Percentiles rank a stretch among this genome's conserved stretches.
phyloP scores from a whole-genome alignment of 2,797 vertebrate genomes.

The Silurus lanzhouensis region DNA sequence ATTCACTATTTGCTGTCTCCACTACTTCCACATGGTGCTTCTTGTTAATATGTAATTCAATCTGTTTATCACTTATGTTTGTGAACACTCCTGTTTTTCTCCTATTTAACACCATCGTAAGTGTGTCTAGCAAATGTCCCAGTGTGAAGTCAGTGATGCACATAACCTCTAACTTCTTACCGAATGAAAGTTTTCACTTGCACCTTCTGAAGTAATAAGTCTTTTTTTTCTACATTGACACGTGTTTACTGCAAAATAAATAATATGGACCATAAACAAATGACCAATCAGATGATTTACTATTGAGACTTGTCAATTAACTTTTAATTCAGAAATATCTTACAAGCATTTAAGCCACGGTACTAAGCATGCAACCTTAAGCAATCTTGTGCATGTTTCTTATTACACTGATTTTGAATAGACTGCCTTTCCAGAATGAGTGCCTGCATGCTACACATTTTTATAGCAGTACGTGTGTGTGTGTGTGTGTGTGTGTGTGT shows the following conservation, averaged over 20 bases:
- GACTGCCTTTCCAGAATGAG: constrained; percentile 6
- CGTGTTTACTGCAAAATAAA: background rate
- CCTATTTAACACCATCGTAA: background rate
- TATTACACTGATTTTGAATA: background rate
- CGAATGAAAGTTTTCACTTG: background rate
- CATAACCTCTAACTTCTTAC: background rate
- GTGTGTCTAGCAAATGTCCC: background rate
- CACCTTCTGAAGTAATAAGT: too few relatives aligned
- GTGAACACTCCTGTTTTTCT: background rate
- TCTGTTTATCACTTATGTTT: background rate
- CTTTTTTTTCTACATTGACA: background rate
- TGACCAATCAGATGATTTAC: background rate
- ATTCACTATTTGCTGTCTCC: background rate
- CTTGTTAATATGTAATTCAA: background rate
- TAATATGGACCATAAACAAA: background rate
- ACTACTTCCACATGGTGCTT: background rate
- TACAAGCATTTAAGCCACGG: background rate
- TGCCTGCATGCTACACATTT: background rate
- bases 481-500: background rate
- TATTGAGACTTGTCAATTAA: background rate
- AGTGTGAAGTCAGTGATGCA: background rate
- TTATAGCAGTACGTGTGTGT: background rate
- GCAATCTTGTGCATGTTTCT: background rate
- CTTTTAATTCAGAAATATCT: background rate
- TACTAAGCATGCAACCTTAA: background rate